Evolutionary conservation across 2,888 invertebrate species (phyloP).

Genomic region (Tipula lateralis): DNA sequence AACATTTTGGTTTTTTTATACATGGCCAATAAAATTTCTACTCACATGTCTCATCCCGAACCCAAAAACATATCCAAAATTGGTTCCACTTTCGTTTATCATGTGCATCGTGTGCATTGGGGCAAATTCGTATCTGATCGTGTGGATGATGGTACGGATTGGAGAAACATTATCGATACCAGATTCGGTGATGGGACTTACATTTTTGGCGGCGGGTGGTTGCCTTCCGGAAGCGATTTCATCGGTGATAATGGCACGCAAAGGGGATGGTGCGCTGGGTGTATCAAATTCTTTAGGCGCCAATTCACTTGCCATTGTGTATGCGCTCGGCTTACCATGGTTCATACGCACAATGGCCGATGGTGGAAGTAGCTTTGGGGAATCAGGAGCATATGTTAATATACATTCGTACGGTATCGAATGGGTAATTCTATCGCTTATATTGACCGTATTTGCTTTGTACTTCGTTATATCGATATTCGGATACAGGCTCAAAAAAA

Average conservation of each 20-base stretch:
- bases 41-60: constrained; percentile 65
- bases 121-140: constrained; percentile 69
- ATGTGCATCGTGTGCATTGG: constrained; percentile 81
- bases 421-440: constrained; percentile 73
- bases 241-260: constrained; percentile 71
- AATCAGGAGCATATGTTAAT: constrained; percentile 50
- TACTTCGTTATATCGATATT: constrained; percentile 64
- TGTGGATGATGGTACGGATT: constrained; percentile 80
- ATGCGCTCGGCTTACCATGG: constrained; percentile 82
- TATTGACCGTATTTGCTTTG: constrained; percentile 67
- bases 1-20: constrained; percentile 55
- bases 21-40: constrained; percentile 62
- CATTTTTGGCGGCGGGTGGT: constrained; percentile 77
- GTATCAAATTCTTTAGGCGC: constrained; percentile 83
- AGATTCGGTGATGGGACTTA: constrained; percentile 79
- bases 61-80: constrained; percentile 51
- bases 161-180: constrained; percentile 67
- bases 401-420: constrained; percentile 76
- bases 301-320: constrained; percentile 76
- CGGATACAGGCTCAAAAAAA: constrained; percentile 64
- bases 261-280: constrained; percentile 80
- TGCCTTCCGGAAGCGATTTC: constrained; percentile 70
- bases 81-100: constrained; percentile 67
- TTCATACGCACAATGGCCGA: constrained; percentile 60
- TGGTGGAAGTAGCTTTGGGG: not conserved